Evolutionary conservation across 2,888 invertebrate genomes (phyloP), one percentile per base, ranked within the genome.

Genomic region (Reticulitermes lucifugus): DNA sequence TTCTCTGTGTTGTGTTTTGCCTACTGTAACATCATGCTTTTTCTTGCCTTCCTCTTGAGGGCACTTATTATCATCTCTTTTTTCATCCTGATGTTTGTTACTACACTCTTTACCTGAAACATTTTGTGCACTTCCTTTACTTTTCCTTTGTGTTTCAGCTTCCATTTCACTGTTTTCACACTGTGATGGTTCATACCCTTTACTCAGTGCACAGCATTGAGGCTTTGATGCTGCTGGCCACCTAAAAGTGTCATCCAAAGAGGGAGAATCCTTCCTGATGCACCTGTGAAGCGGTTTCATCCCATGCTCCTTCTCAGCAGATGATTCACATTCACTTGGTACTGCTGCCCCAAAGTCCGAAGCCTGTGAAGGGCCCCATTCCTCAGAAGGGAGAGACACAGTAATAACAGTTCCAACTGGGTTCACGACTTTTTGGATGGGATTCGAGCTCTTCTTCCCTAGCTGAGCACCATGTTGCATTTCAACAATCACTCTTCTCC

Each of bases 401-500:
- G 91, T 93, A 90, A 94, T 94, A 88, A 96, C 96, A 86, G 95
- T 95, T 88, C 96, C 96, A 90, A 95, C 91, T 84, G 96, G 96
- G 92, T 95, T 96, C 89, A 96, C 96, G 88, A 95, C 94, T 91
- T 94, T 94, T 89, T 93, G 93, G 90, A 95, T 93, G 88, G 91
- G 85, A 86, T 83, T 84, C 71, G 84, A 83, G 83, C 84, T 85
- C 84, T 65, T 84, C 86, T 84, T 85, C 6, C 60, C 55, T 83
- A 83, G 84, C 91, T 89, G 91, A 91, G 89, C 91, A 90, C 90
- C 90, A 90, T 90, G 90, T 89, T 90, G 91, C 90, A 87, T 79
- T 83, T 85, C 84, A 77, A 87, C 83, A 83, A 86, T 81, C 90
- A 90, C 89, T 91, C 91, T 92, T 92, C 93, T 94, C 94, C 95